phyloP scores from a whole-genome alignment of 2,797 vertebrate species.

The Pelodytes ibericus region DNA sequence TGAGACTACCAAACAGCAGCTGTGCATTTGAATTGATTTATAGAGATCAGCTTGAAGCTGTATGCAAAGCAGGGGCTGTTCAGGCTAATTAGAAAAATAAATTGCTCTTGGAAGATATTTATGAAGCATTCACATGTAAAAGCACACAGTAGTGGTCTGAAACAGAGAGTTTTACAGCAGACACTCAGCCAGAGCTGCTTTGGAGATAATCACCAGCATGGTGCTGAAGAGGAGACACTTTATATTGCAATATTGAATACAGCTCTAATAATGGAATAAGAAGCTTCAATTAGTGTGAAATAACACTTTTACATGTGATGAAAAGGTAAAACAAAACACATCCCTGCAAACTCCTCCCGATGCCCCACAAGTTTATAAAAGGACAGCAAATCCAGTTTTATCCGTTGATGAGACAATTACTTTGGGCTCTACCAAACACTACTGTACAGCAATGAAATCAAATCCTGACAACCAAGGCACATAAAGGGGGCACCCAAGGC shows the following conservation, averaged over 20 bases:
- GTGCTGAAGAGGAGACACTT: neutral
- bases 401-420: too few relatives aligned
- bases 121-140: slow-evolving; percentile 63
- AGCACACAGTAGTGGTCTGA: slow-evolving; percentile 41
- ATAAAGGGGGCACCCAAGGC: too few relatives aligned
- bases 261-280: neutral
- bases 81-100: slow-evolving; percentile 60
- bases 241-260: neutral
- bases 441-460: too few relatives aligned
- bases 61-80: slow-evolving; percentile 58
- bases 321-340: too few relatives aligned
- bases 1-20: slow-evolving; percentile 58
- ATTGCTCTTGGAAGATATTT: slow-evolving; percentile 65
- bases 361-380: too few relatives aligned
- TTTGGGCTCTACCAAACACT: too few relatives aligned
- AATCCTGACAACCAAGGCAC: too few relatives aligned
- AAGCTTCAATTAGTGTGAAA: neutral
- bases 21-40: slow-evolving; percentile 64
- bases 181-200: neutral
- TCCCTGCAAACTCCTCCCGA: too few relatives aligned
- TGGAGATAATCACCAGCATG: neutral
- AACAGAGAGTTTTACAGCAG: neutral
- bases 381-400: too few relatives aligned
- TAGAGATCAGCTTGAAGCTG: slow-evolving; percentile 61
- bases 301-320: neutral